phyloP scores from a whole-genome alignment of 2,113 vertebrate genomes.

The Dicentrarchus labrax region DNA sequence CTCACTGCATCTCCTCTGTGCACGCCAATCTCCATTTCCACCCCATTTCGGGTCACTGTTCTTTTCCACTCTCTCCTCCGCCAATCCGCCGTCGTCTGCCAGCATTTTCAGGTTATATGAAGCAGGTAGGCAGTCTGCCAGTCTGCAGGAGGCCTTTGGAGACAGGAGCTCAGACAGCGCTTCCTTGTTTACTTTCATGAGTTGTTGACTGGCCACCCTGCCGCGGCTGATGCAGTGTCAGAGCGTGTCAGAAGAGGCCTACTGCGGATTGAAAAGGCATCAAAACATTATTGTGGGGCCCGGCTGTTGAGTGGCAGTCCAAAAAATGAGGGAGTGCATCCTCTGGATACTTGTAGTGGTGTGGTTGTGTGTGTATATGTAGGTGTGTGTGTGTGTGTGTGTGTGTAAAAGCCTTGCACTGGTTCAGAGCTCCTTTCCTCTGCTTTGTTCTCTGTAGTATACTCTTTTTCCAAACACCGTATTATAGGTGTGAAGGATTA shows the following conservation, averaged over 20 bases:
- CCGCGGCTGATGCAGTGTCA: conserved; percentile 24
- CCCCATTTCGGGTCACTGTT: conserved; percentile 23
- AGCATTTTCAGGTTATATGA: conserved; percentile 23
- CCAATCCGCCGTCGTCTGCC: conserved; percentile 6
- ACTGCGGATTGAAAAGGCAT: conserved; percentile 49
- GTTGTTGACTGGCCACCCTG: conserved; percentile 58
- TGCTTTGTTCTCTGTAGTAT: conserved; percentile 38
- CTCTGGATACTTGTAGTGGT: conserved; percentile 6
- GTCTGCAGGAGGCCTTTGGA: conserved; percentile 53
- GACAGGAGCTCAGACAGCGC: conserved; percentile 44
- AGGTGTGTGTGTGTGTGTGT: not conserved
- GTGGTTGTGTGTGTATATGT: not conserved
- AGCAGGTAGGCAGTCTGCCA: conserved; percentile 40
- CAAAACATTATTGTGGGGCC: conserved; percentile 38
- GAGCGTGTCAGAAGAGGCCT: conserved; percentile 33
- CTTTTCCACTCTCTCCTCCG: conserved; percentile 2
- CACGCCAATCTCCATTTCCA: conserved; percentile 18
- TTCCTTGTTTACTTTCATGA: conserved; percentile 60
- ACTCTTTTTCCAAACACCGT: conserved; percentile 40
- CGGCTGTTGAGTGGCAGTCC: conserved; percentile 40
- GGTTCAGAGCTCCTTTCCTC: conserved; percentile 10
- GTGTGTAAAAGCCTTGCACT: not conserved
- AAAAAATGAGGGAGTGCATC: conserved; percentile 29
- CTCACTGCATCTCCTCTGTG: not conserved
- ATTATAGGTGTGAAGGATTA: conserved; percentile 70